Percentiles rank a stretch among this genome's conserved stretches.
phyloP scores from a whole-genome alignment of 2,797 vertebrate genomes.

The Podargus strigoides region DNA sequence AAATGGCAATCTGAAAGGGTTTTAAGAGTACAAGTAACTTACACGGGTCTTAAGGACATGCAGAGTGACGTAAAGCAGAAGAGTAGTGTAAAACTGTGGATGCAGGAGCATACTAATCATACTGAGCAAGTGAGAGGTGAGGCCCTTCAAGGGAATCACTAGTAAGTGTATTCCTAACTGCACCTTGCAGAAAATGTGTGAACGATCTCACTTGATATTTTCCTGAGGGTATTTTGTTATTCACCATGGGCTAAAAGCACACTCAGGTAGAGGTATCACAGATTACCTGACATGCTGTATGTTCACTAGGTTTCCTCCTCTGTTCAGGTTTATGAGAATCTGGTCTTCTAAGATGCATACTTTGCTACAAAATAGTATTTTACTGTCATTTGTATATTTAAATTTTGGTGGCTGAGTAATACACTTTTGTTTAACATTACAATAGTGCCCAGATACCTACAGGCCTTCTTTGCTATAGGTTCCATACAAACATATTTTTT shows the following conservation, averaged over 20 bases:
- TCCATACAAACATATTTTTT: neutral
- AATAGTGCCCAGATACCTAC: neutral
- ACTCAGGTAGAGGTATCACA: neutral
- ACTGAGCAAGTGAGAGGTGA: neutral
- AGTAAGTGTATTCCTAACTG: neutral
- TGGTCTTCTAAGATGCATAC: neutral
- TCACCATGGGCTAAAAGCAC: neutral
- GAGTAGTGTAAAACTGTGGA: neutral
- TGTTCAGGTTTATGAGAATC: neutral
- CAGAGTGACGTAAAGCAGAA: neutral
- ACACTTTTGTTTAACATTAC: neutral
- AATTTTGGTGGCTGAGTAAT: neutral
- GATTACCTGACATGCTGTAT: neutral
- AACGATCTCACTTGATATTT: neutral
- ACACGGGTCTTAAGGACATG: neutral
- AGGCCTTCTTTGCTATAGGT: neutral
- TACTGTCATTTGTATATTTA: neutral
- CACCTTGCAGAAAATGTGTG: neutral
- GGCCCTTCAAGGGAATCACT: neutral
- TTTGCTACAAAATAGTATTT: neutral
- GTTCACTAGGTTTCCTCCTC: neutral
- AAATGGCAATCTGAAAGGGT: neutral
- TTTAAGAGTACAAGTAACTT: neutral
- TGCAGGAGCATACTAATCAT: neutral
- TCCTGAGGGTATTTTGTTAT: neutral